Evolutionary conservation across 2,113 vertebrate genomes (phyloP).

Genomic region (Myotis davidii): DNA sequence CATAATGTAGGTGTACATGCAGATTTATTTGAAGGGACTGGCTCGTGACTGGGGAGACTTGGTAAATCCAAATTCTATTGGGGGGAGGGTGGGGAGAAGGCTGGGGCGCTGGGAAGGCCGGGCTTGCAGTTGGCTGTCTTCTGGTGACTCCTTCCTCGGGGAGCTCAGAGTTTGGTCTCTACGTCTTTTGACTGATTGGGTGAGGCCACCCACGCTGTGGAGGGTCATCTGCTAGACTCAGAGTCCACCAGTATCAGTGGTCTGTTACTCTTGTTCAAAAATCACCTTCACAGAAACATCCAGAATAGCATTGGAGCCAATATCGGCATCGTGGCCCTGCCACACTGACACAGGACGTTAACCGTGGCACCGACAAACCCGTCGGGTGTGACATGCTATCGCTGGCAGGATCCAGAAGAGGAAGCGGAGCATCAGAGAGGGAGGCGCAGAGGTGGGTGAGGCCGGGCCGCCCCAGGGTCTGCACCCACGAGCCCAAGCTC

Average conservation of each 20-base stretch:
- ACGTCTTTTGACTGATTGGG: background rate
- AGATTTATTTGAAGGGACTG: background rate
- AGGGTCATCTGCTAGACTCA: background rate
- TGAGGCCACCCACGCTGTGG: background rate
- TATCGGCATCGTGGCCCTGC: background rate
- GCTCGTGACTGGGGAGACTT: background rate
- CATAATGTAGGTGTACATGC: fast-evolving
- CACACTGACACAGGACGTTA: background rate
- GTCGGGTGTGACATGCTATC: fast-evolving
- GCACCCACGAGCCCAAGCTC: background rate
- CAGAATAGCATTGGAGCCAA: background rate
- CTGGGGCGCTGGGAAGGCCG: too few relatives aligned
- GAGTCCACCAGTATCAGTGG: background rate
- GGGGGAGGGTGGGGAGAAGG: background rate
- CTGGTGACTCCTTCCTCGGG: background rate
- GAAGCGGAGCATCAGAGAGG: background rate
- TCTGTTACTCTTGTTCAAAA: background rate
- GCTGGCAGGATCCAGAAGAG: fast-evolving
- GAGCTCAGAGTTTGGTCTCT: background rate
- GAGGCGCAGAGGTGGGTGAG: fast-evolving
- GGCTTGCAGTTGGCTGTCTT: background rate
- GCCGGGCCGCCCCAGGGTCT: too few relatives aligned
- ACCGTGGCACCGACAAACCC: too few relatives aligned
- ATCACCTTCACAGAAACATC: background rate
- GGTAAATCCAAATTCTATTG: background rate